Evolutionary conservation across 2,113 vertebrate genomes (phyloP), one percentile per base, ranked within the genome.

Genomic region (Tricholaema leucomelas): DNA sequence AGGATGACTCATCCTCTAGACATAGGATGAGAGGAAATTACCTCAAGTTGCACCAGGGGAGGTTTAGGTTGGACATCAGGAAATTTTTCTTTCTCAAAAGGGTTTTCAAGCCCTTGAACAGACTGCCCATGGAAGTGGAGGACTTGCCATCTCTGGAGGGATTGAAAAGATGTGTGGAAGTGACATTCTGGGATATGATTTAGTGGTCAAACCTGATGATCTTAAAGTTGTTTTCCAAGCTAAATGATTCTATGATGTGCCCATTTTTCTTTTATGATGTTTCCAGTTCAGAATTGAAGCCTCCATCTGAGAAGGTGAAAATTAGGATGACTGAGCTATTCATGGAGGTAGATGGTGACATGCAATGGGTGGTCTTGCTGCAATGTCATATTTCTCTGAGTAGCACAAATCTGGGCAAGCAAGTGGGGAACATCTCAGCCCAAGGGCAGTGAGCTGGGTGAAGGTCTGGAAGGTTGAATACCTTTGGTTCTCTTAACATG

Each of bases 291-390:
- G 12, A 0, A 21, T 28, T 1, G 48, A 78, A 74, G 15, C 15
- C 19, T 69, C 30, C 12, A 14, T 44, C 36, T 50, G 36, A 18
- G 33, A 21, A 13, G 35, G 28, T 25, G 60, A 33, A 72, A 75
- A 65, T 42, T 1, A 25, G 42, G 42, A 76, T 10, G 58, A 55
- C 5, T 7, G 40, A n/a, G 35, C 8, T 66, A 27, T 25, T 67
- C 2, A 0, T 18, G 56, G 35, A 1, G 2, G 17, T 56, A 72
- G 46, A 6, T 0, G 1, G 5, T 25, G 48, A n/a, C 13, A 40
- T 38, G 54, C 18, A 76, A 54, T n/a, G 55, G 63, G 35, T 3
- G 9, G 9, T 65, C n/a, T 65, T 65, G 40, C 23, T 52, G 36
- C 13, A 63, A 7, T 3, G 36, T 30, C 0, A 0, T 25, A 3